These are phyloP conservation scores for Tholera decimalis DNA, from an alignment of 2,888 invertebrate species.

Conservation along the genomic window DNA sequence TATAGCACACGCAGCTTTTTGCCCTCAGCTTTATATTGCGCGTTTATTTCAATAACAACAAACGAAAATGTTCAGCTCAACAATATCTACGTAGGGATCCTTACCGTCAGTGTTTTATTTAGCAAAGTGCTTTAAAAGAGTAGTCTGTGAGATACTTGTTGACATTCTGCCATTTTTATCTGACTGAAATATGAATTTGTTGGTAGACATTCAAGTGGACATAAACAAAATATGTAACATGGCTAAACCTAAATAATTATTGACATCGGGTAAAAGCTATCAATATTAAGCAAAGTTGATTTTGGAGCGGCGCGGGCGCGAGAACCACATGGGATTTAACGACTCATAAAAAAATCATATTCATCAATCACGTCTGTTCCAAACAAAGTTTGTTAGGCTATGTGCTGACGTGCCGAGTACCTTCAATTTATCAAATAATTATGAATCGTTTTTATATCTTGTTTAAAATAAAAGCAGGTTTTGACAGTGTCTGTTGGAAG, in stretches of 20 bases:
- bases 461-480: constrained; percentile 72
- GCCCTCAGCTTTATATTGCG: constrained; percentile 60
- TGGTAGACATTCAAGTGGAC: neutral
- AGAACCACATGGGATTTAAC: constrained; percentile 64
- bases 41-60: constrained; percentile 63
- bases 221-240: constrained; percentile 16
- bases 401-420: constrained; percentile 63
- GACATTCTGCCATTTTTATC: constrained; percentile 25
- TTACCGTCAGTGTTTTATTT: constrained; percentile 48
- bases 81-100: constrained; percentile 31
- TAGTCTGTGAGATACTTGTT: constrained; percentile 37
- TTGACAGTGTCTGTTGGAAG: constrained; percentile 77
- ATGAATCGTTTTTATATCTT: constrained; percentile 58
- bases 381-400: constrained; percentile 65
- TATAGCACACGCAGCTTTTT: constrained; percentile 74
- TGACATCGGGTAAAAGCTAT: constrained; percentile 53
- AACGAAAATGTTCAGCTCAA: constrained; percentile 43
- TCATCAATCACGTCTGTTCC: constrained; percentile 67
- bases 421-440: constrained; percentile 67
- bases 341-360: constrained; percentile 70
- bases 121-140: constrained; percentile 34
- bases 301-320: constrained; percentile 50
- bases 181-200: constrained; percentile 21
- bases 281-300: constrained; percentile 66
- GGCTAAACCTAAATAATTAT: constrained; percentile 57